phyloP scores from a whole-genome alignment of 2,888 invertebrate genomes.

The Scaptomyza polygonia region DNA sequence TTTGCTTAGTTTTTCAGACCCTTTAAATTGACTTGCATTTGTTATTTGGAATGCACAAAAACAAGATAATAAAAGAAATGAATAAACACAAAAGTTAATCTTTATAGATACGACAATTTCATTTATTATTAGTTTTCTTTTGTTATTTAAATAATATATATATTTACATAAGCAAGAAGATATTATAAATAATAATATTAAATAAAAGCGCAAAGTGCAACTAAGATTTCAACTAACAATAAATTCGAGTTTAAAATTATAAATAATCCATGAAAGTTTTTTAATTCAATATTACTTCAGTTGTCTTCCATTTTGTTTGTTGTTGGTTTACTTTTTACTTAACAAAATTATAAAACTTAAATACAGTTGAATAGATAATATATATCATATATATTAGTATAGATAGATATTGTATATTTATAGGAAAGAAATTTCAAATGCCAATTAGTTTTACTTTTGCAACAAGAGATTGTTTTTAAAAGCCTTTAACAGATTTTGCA shows the following conservation, averaged over 20 bases:
- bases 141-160: conserved; percentile 61
- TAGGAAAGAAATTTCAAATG: conserved; percentile 35
- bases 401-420: conserved; percentile 3
- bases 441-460: conserved; percentile 51
- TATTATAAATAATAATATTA: conserved; percentile 63
- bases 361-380: conserved; percentile 23
- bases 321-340: conserved; percentile 32
- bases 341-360: conserved; percentile 32
- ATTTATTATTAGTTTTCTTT: conserved; percentile 62
- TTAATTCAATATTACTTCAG: conserved; percentile 41
- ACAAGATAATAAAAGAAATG: not conserved
- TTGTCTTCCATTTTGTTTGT: conserved; percentile 50
- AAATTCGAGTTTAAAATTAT: conserved; percentile 68
- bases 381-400: conserved; percentile 8
- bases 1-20: conserved; percentile 43
- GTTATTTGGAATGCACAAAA: conserved; percentile 9
- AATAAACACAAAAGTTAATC: conserved; percentile 18
- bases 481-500: not conserved
- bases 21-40: conserved; percentile 61
- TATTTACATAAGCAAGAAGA: conserved; percentile 71
- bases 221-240: conserved; percentile 53
- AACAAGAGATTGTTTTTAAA: conserved; percentile 23
- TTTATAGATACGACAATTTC: conserved; percentile 58
- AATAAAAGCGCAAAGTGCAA: conserved; percentile 45
- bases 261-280: conserved; percentile 56